phyloP scores from a whole-genome alignment of 1,140 invertebrate species.

The Bombus soroeensis region DNA sequence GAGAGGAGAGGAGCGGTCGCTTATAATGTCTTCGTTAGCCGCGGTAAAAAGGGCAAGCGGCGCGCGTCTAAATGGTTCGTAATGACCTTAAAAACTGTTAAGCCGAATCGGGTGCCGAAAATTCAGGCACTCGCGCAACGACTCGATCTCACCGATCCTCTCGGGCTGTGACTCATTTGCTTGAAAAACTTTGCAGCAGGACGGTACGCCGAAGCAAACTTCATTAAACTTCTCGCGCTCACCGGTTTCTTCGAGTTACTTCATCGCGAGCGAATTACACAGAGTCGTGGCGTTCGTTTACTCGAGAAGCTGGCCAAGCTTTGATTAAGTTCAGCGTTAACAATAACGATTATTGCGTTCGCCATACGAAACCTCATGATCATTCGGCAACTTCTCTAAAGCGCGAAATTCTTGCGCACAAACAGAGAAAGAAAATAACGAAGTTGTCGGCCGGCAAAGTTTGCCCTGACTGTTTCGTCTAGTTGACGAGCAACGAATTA shows the following conservation, averaged over 20 bases:
- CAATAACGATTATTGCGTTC: not conserved
- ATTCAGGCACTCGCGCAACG: not conserved
- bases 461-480: not conserved
- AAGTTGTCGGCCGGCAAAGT: not conserved
- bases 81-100: constrained; percentile 51
- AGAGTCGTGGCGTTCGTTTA: not conserved
- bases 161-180: not conserved
- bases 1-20: not conserved
- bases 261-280: not conserved
- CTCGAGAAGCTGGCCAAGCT: not conserved
- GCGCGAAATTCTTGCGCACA: not conserved
- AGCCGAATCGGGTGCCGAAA: constrained; percentile 28
- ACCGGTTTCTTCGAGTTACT: not conserved
- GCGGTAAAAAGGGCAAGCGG: constrained; percentile 35
- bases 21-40: constrained; percentile 58
- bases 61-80: constrained; percentile 46
- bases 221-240: constrained; percentile 32
- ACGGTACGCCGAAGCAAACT: not conserved
- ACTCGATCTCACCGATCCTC: not conserved
- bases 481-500: not conserved
- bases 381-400: not conserved
- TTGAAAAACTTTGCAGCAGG: constrained; percentile 18
- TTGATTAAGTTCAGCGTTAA: not conserved
- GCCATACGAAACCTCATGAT: not conserved
- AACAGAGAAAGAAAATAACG: not conserved